phyloP scores from a whole-genome alignment of 2,797 vertebrate genomes.

The Hafferia zeledoni region DNA sequence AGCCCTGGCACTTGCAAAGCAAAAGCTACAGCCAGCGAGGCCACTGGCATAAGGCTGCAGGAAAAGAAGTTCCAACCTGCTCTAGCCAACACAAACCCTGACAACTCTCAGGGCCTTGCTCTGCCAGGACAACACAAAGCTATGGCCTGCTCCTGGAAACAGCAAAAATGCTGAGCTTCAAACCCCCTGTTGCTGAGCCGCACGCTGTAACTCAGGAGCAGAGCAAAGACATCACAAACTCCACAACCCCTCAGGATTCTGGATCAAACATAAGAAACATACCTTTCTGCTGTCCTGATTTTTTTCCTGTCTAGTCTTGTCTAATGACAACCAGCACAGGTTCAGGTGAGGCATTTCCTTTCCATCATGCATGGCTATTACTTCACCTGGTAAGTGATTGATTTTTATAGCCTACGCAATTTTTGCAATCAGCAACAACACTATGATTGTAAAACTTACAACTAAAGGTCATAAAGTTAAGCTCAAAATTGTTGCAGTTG shows the following conservation, averaged over 20 bases:
- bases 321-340: neutral
- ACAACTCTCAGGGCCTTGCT: accelerated
- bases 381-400: neutral
- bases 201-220: neutral
- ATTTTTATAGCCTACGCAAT: neutral
- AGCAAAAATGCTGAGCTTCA: neutral
- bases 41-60: too few relatives aligned
- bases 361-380: neutral
- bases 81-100: too few relatives aligned
- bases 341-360: neutral
- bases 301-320: neutral
- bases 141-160: neutral
- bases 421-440: neutral
- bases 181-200: neutral
- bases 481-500: neutral
- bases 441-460: neutral
- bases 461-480: neutral
- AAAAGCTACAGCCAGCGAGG: neutral
- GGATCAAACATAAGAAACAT: neutral
- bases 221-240: neutral
- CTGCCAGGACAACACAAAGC: neutral
- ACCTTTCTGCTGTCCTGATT: neutral
- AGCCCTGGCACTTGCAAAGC: neutral
- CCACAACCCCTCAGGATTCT: neutral
- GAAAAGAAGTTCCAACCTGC: neutral